Conservation (phyloP, 2,113 vertebrate genomes). For the Tapirus terrestris region DNA sequence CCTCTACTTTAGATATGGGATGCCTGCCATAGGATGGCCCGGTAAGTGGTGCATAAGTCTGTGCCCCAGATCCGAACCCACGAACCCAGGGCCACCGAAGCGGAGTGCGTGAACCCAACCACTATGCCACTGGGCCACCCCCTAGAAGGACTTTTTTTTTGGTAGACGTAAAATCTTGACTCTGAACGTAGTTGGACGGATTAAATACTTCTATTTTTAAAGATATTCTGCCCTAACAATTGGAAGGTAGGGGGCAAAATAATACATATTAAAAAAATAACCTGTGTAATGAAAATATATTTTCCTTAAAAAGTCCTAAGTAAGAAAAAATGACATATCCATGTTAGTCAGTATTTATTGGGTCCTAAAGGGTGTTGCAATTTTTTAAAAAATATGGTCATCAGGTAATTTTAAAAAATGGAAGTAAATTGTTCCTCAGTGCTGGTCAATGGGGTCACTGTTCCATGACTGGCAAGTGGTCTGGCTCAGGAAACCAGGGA, state of each 20-base stretch:
- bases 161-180: neutral
- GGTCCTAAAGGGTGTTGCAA: neutral
- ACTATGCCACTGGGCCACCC: too few species aligned
- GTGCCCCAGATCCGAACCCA: too few species aligned
- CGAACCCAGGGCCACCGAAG: too few species aligned
- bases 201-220: slow-evolving; percentile 13
- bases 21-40: too few species aligned
- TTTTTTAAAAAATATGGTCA: neutral
- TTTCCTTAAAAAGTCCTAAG: slow-evolving; percentile 28
- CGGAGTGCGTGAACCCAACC: too few species aligned
- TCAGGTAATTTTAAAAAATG: neutral
- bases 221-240: neutral
- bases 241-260: neutral
- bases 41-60: too few species aligned
- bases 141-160: too few species aligned
- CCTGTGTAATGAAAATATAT: neutral
- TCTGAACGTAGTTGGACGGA: neutral
- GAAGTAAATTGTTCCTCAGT: neutral
- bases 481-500: neutral
- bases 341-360: neutral
- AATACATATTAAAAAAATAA: neutral
- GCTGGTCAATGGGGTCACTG: neutral
- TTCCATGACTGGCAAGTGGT: neutral
- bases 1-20: too few species aligned
- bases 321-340: neutral